Evolutionary conservation across 2,888 invertebrate genomes (phyloP).

Genomic region (Agonopterix arenella): DNA sequence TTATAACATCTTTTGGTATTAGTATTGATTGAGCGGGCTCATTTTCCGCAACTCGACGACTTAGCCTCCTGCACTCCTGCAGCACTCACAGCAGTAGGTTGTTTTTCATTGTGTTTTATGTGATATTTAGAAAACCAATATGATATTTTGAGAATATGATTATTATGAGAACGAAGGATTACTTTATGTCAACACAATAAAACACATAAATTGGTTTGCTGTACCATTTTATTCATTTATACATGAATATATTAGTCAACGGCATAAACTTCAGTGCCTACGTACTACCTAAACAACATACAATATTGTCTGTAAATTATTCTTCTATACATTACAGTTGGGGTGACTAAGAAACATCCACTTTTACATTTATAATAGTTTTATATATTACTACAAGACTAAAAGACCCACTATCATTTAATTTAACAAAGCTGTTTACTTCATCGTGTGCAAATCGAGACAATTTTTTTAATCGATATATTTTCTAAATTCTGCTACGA

Average conservation of each 20-base stretch:
- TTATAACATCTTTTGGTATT: too few species aligned
- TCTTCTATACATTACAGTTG: constrained; percentile 56
- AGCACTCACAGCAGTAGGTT: too few species aligned
- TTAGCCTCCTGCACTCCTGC: too few species aligned
- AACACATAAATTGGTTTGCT: constrained; percentile 31
- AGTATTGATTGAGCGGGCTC: too few species aligned
- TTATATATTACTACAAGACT: constrained; percentile 13
- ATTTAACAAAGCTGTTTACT: constrained; percentile 16
- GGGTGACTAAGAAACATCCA: constrained; percentile 53
- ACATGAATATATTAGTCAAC: constrained; percentile 71
- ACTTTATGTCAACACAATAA: background rate
- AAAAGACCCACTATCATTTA: constrained; percentile 2
- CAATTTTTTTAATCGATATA: background rate
- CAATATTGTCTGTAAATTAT: constrained; percentile 68
- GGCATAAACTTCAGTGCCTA: constrained; percentile 74
- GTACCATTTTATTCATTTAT: constrained; percentile 66
- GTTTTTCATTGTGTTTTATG: too few species aligned
- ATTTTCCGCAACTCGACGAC: too few species aligned
- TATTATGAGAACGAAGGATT: too few species aligned
- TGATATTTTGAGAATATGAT: too few species aligned
- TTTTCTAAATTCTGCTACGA: constrained; percentile 18
- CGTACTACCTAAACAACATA: constrained; percentile 72
- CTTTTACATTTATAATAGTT: constrained; percentile 24
- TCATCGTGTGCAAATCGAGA: constrained; percentile 5
- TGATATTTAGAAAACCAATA: too few species aligned